Evolutionary conservation across 2,888 invertebrate species (phyloP).

Genomic region (Ectemnius cavifrons): DNA sequence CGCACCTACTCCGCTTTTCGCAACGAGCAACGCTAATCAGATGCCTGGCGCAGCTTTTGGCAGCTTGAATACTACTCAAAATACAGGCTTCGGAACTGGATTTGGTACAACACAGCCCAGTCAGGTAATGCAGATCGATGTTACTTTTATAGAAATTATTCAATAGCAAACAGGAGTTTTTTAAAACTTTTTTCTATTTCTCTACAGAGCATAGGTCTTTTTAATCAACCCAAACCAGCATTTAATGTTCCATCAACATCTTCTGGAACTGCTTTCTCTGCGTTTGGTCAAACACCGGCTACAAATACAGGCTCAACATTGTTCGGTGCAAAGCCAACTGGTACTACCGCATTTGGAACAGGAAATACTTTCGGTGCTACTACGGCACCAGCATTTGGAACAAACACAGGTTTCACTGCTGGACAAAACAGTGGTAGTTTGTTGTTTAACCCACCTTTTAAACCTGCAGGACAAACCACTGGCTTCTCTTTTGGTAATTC

Average conservation of each 20-base stretch:
- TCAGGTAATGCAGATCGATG: conserved; percentile 65
- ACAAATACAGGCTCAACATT: conserved; percentile 49
- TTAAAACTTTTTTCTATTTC: background rate
- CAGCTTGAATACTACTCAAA: conserved; percentile 72
- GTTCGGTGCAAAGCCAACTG: conserved; percentile 79
- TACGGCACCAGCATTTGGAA: conserved; percentile 67
- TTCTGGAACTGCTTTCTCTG: conserved; percentile 76
- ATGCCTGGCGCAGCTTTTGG: conserved; percentile 73
- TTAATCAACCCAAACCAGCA: conserved; percentile 77
- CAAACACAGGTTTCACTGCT: conserved; percentile 57
- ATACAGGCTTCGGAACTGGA: conserved; percentile 71
- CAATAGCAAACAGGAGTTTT: background rate
- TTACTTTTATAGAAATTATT: background rate
- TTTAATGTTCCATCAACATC: conserved; percentile 72
- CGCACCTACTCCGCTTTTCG: conserved; percentile 73
- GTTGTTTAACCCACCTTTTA: conserved; percentile 78
- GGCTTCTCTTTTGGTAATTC: conserved; percentile 76
- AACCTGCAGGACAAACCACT: conserved; percentile 74
- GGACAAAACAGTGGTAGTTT: conserved; percentile 75
- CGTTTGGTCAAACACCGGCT: conserved; percentile 75
- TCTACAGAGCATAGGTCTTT: conserved; percentile 75
- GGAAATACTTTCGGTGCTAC: conserved; percentile 67
- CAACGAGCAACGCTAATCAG: conserved; percentile 70
- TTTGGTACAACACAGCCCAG: conserved; percentile 76
- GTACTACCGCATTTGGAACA: conserved; percentile 77